These are phyloP conservation scores for Nemotelus nigrinus DNA, from an alignment of 2,888 invertebrate genomes.

Conservation along the genomic window DNA sequence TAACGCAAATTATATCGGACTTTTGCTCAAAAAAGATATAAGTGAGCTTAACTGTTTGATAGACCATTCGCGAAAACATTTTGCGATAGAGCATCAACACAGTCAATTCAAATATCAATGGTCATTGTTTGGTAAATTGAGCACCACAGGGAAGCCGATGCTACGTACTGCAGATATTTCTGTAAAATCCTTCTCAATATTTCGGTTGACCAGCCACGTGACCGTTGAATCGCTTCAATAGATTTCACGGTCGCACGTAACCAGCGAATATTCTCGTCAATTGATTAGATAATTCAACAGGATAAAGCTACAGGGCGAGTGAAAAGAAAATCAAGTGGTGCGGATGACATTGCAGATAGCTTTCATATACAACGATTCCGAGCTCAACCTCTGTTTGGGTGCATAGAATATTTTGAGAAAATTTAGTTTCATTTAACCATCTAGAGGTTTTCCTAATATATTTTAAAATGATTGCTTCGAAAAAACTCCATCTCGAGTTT, in stretches of 20 bases:
- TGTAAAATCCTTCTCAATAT: slow-evolving; percentile 18
- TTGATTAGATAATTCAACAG: slow-evolving; percentile 25
- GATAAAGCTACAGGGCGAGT: not conserved
- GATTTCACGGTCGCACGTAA: slow-evolving; percentile 16
- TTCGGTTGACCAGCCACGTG: slow-evolving; percentile 35
- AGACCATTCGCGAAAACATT: not conserved
- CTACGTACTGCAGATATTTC: not conserved
- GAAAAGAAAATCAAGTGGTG: no score
- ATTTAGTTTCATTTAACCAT: no score
- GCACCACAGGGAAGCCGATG: not conserved
- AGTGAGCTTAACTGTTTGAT: no score
- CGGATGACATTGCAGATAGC: no score
- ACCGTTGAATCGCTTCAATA: slow-evolving; percentile 29
- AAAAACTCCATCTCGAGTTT: no score
- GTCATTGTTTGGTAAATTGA: slow-evolving; percentile 40
- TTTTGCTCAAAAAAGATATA: no score
- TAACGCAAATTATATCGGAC: no score
- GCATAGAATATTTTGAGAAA: no score
- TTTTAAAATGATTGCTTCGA: no score
- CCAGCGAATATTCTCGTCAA: slow-evolving; percentile 8
- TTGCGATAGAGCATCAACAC: not conserved
- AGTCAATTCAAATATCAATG: slow-evolving; percentile 49
- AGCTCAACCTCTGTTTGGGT: no score
- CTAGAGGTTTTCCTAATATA: no score
- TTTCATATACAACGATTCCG: no score